Conservation (phyloP, 2,888 invertebrate species). For the Cabera pusaria region DNA sequence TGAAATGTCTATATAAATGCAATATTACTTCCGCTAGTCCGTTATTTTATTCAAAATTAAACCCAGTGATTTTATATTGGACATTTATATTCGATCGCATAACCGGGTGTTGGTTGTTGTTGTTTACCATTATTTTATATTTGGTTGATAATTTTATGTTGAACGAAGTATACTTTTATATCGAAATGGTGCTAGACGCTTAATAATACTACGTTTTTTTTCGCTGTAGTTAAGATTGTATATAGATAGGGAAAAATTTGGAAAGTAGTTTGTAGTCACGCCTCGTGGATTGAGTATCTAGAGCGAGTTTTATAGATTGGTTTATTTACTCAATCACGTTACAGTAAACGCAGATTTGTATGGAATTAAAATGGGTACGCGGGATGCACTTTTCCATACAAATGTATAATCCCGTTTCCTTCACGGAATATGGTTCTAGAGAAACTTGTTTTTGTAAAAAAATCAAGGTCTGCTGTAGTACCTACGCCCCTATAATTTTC, state of each 20-base stretch:
- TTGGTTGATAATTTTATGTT: slow-evolving; percentile 78
- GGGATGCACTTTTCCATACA: no score
- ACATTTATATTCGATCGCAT: slow-evolving; percentile 43
- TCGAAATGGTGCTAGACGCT: slow-evolving; percentile 82
- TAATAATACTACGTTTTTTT: slow-evolving; percentile 58
- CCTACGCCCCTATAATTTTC: no score
- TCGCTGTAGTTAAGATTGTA: slow-evolving; percentile 66
- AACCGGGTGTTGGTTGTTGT: slow-evolving; percentile 54
- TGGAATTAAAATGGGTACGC: no score
- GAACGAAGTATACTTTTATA: slow-evolving; percentile 70
- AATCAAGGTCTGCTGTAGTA: no score
- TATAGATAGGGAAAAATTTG: slow-evolving; percentile 39
- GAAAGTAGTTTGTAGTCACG: no score
- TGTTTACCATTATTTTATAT: slow-evolving; percentile 52
- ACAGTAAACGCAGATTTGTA: no score
- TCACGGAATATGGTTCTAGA: no score
- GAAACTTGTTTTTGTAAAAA: no score
- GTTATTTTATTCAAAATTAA: slow-evolving; percentile 66
- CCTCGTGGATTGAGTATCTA: no score
- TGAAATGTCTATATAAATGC: slow-evolving; percentile 64
- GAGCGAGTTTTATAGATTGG: no score
- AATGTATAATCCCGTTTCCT: no score
- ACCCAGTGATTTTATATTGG: slow-evolving; percentile 55
- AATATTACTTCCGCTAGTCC: slow-evolving; percentile 74
- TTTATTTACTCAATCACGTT: no score